Evolutionary conservation across 64 coral and sea anemone species (phyloP), one percentile per base, ranked within the genome.

Genomic region (Platygyra sinensis): DNA sequence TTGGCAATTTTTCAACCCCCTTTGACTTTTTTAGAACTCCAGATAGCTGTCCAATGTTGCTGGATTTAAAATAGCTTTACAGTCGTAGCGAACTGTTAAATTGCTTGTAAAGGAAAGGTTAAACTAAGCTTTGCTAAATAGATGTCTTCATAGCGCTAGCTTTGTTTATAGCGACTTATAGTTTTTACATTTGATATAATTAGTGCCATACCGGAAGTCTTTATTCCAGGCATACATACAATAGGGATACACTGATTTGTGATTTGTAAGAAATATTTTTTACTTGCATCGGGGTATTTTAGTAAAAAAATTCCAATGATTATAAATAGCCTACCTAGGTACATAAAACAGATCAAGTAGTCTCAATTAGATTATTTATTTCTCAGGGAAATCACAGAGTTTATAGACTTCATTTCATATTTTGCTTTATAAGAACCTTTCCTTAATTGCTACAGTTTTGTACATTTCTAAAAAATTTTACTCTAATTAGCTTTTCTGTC

Each of bases 261-360:
- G 60, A 83, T 83, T 63, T 67, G 9, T 83, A 83, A 20, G 60
- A 20, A 10, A 83, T 83, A 83, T 83, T 83, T 83, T 82, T 83
- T 65, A 65, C 29, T 62, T 83, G 57, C 57, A 60, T 80, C 16
- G 80, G 80, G 80, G 60, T 65, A 83, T 83, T 83, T 83, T 83
- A 83, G 80, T 65, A 83, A 67, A 64, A 83, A 83, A 83, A 67
- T 46, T 62, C 22, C 31, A 19, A 25, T 80, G 16, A 50, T 50
- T 17, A 80, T 8, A 80, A 62, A 80, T 20, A 27, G 54, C 57
- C 57, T 31, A 32, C 36, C 10, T 33, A 20, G 29, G 18, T 14
- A 12, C 1, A 39, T 39, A 64, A 22, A 13, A 39, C 22, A 3
- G 10, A 42, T n/a, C 6, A 15, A 42, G 17, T 13, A 36, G 20